Base-by-base conservation (phyloP, 2,113 vertebrate genomes). In the Azemiops feae region DNA sequence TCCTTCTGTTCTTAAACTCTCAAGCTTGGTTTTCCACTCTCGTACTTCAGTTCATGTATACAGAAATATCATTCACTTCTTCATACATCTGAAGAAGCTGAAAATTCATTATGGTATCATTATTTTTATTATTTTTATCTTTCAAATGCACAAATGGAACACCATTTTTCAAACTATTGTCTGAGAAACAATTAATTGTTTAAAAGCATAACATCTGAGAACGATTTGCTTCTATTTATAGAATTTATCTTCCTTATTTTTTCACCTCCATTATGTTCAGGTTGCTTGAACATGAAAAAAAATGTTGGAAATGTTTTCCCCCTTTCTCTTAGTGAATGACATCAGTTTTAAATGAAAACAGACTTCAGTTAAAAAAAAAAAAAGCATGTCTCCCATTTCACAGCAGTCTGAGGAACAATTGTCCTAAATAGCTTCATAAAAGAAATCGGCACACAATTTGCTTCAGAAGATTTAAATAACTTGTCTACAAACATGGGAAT, bases 211-310 rank as follows among this genome's bases (percentile, higher is more conserved):
- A 69, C 91, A 91, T 23, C 52, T 12, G n/a, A 95, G 58, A 88
- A 69, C n/a, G 7, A 85, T 55, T 85, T 9, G 58, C 91, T 58
- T 45, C 74, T 91, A 11, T 69, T 39, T 52, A n/a, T 34, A 6
- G 81, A 0, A 2, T 22, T 1, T 92, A n/a, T 93, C 57, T 30
- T 27, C n/a, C 45, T 92, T 57, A 34, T 27, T n/a, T 55, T 60
- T 22, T 60, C 88, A 20, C 52, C 30, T 81, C 39, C 91, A 85
- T 16, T 53, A 91, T 52, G 85, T 53, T 69, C 92, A 43, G 60
- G 74, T 50, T 89, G 16, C 64, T 95, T 93, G 92, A 86, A 94
- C 30, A 93, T 22, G 39, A 89, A 91, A 94, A 27, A 93, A 92
- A 92, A 34, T 92, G 27, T 60, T 58, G 27, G 5, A 20, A 87